A percentile compares a stretch with the other conserved stretches of the same genome.
phyloP scores from a whole-genome alignment of 1,140 invertebrate species.

The Diabrotica virgifera region DNA sequence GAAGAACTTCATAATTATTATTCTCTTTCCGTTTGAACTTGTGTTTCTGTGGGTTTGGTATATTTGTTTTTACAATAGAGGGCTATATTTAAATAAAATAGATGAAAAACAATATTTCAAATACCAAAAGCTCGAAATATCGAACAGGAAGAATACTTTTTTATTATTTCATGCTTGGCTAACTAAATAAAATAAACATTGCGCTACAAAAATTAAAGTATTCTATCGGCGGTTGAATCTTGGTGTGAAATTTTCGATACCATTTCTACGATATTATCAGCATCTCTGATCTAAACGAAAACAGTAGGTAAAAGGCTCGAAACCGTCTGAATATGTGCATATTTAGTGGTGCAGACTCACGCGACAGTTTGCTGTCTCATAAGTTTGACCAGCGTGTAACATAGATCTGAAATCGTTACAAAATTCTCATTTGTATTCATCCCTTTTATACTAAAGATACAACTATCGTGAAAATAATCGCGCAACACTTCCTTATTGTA shows the following conservation, averaged over 20 bases:
- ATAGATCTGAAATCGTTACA: slow-evolving; percentile 42
- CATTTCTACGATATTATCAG: background rate
- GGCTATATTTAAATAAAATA: too few species aligned
- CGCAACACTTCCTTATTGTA: slow-evolving; percentile 2
- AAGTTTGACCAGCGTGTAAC: slow-evolving; percentile 43
- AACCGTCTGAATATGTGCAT: slow-evolving; percentile 40
- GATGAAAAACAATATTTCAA: too few species aligned
- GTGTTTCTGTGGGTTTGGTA: too few species aligned
- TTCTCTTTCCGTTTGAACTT: too few species aligned
- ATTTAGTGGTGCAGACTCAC: slow-evolving; percentile 39
- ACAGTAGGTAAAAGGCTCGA: background rate
- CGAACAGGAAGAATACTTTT: too few species aligned
- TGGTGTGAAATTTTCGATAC: background rate
- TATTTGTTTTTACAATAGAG: too few species aligned
- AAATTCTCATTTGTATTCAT: slow-evolving; percentile 40
- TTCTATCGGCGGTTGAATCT: background rate
- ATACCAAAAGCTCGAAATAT: too few species aligned
- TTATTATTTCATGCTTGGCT: too few species aligned
- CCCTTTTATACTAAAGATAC: slow-evolving; percentile 31
- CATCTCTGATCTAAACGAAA: background rate
- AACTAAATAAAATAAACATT: too few species aligned
- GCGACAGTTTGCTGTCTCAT: slow-evolving; percentile 33
- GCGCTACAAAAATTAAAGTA: too few species aligned
- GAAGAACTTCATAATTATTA: too few species aligned
- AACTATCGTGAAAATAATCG: slow-evolving; percentile 32